Percentiles rank a stretch among this genome's conserved stretches.
Evolutionary conservation across 2,113 vertebrate genomes (phyloP).

Genomic region (Mixornis gularis): DNA sequence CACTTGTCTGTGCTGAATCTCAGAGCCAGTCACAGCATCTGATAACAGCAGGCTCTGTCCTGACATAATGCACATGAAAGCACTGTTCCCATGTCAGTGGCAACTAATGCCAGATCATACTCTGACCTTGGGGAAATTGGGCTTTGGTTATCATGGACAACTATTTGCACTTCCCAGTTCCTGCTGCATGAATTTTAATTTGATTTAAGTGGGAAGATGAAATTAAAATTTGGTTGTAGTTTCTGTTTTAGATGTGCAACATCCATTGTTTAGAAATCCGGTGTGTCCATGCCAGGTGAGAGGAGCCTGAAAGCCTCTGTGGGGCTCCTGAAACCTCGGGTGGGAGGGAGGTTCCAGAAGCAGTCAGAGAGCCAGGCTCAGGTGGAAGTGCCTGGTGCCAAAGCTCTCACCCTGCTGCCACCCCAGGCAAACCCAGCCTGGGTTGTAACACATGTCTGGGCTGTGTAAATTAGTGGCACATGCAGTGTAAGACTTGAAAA

Average conservation of each 20-base stretch:
- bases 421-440: fast-evolving
- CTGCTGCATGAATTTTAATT: background rate
- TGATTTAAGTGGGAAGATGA: background rate
- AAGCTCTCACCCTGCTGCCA: background rate
- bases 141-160: background rate
- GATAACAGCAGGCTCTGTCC: background rate
- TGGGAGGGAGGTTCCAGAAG: background rate
- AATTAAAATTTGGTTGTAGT: background rate
- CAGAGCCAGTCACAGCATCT: background rate
- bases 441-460: fast-evolving
- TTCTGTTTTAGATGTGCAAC: background rate
- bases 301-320: fast-evolving
- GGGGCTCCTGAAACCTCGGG: fast-evolving
- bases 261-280: background rate
- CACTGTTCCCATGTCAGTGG: background rate
- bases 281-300: too few relatives aligned
- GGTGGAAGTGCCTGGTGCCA: background rate
- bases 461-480: background rate
- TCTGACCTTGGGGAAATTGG: background rate
- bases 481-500: background rate
- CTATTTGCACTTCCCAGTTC: background rate
- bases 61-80: background rate
- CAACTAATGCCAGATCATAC: background rate
- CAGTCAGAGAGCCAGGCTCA: background rate
- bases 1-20: fast-evolving